These are phyloP conservation scores for Thereuonema tuberculata DNA, from an alignment of 1,140 invertebrate species.

Conservation along the genomic window DNA sequence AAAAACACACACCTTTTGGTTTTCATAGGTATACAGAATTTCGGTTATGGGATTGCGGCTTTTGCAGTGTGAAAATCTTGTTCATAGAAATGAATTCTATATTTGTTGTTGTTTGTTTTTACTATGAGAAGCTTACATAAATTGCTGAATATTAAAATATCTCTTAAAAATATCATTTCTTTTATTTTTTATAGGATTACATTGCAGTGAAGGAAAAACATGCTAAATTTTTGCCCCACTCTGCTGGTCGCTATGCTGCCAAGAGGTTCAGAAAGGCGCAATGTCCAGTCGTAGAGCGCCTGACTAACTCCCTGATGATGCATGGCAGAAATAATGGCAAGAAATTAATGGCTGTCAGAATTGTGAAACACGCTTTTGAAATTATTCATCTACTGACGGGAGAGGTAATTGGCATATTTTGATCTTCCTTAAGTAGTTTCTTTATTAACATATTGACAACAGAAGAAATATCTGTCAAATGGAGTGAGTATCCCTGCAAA, in stretches of 20 bases:
- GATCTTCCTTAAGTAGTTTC: no score
- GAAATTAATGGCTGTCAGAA: slow-evolving; percentile 96
- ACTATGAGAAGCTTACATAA: no score
- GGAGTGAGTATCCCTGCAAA: no score
- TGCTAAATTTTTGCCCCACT: slow-evolving; percentile 96
- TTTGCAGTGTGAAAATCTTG: no score
- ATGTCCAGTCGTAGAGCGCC: slow-evolving; percentile 96
- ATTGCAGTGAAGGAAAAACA: slow-evolving; percentile 97
- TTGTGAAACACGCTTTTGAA: slow-evolving; percentile 99
- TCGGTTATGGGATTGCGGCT: no score
- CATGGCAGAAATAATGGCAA: slow-evolving; percentile 99
- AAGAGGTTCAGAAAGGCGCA: slow-evolving; percentile 98
- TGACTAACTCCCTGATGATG: slow-evolving; percentile 99
- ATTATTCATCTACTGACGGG: slow-evolving; percentile 97
- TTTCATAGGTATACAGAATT: no score
- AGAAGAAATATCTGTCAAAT: no score
- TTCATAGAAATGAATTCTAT: no score
- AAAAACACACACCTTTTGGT: no score
- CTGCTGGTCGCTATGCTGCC: slow-evolving; percentile 93
- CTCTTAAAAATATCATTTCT: no score
- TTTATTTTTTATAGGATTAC: slow-evolving; percentile 64
- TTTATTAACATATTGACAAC: neutral
- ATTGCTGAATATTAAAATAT: no score
- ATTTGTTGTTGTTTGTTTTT: no score
- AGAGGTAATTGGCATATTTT: slow-evolving; percentile 57